Evolutionary conservation across 2,797 vertebrate genomes (phyloP).

Genomic region (Adelosebastes latens): DNA sequence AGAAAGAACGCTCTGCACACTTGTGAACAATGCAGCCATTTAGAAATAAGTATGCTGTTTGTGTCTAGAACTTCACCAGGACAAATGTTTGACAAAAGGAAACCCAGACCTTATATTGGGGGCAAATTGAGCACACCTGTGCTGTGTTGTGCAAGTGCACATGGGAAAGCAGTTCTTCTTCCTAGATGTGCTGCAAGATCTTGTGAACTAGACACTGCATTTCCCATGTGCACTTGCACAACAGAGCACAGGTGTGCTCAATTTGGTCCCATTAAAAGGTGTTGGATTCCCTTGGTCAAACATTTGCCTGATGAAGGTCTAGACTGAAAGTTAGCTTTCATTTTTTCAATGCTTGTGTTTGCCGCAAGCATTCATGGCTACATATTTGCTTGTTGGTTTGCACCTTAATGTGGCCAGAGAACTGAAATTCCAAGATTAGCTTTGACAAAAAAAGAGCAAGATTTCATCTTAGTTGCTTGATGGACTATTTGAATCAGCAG

Average conservation of each 20-base stretch:
- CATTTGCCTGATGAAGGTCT: neutral
- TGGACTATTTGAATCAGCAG: neutral
- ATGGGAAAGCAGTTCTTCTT: neutral
- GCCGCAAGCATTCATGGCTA: neutral
- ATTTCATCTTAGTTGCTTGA: neutral
- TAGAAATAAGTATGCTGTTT: neutral
- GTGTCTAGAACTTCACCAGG: neutral
- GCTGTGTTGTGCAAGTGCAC: neutral
- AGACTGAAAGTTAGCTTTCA: neutral
- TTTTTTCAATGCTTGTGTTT: neutral
- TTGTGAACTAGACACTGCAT: neutral
- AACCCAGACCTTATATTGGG: neutral
- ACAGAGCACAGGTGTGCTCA: neutral
- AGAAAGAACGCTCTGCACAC: neutral
- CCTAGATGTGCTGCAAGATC: neutral
- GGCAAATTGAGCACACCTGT: neutral
- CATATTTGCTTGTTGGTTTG: neutral
- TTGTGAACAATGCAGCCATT: neutral
- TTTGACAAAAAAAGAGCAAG: neutral
- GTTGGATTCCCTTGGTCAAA: neutral
- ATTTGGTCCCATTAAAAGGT: neutral
- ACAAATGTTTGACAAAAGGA: neutral
- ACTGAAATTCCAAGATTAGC: neutral
- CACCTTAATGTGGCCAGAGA: neutral
- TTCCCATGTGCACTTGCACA: neutral